Percentiles rank a stretch among this genome's conserved stretches.
These are phyloP conservation scores for Conopomorpha cramerella DNA, from an alignment of 1,140 invertebrate genomes.

Conservation along the genomic window DNA sequence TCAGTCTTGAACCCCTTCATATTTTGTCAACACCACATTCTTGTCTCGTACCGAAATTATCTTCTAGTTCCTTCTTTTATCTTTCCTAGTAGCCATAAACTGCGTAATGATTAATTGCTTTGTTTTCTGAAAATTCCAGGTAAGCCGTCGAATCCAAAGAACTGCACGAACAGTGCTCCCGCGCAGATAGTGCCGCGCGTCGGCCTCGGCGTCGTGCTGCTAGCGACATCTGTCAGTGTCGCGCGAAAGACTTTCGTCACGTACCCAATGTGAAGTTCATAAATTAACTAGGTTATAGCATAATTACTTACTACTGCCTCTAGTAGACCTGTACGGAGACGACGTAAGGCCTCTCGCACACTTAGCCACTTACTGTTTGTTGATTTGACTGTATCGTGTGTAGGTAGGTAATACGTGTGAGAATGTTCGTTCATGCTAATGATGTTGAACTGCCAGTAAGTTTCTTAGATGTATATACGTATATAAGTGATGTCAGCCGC, in stretches of 20 bases:
- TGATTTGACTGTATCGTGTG: no score
- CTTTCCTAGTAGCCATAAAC: background rate
- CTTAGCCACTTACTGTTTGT: no score
- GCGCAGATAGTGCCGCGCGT: constrained; percentile 11
- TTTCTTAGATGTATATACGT: no score
- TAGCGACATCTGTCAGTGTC: constrained; percentile 17
- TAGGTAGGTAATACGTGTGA: no score
- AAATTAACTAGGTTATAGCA: background rate
- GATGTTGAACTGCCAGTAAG: no score
- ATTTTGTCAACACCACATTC: background rate
- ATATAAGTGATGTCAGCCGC: no score
- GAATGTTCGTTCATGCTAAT: no score
- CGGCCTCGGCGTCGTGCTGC: constrained; percentile 15
- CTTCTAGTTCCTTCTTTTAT: background rate
- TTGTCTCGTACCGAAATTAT: background rate
- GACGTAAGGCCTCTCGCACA: no score
- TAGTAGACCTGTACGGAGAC: no score
- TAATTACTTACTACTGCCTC: background rate
- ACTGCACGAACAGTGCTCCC: constrained; percentile 31
- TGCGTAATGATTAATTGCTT: background rate
- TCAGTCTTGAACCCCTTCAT: constrained; percentile 1
- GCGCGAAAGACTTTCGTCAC: constrained; percentile 19
- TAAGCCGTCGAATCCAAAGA: constrained; percentile 37
- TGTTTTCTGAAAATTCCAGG: constrained; percentile 19
- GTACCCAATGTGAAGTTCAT: constrained; percentile 14